Conservation (phyloP, 2,113 vertebrate species). For the Halcyon malimbica region DNA sequence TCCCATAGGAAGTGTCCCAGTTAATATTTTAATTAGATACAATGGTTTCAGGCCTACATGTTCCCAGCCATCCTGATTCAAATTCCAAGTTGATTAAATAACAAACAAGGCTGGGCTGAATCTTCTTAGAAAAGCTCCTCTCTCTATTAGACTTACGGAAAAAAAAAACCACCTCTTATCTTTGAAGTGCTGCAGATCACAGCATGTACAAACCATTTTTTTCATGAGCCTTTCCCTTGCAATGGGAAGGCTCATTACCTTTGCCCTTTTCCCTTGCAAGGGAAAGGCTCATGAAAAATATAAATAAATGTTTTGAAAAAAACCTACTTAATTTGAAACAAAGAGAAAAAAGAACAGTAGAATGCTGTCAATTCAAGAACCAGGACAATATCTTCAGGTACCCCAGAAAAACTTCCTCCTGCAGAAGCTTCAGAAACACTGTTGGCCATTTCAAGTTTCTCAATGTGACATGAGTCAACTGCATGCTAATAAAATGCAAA, state of each 20-base stretch:
- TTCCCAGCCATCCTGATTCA: background rate
- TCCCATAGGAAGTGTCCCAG: background rate
- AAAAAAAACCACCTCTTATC: background rate
- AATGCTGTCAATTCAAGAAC: background rate
- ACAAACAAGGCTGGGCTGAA: background rate
- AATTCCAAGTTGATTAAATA: background rate
- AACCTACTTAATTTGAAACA: background rate
- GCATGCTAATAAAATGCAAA: background rate
- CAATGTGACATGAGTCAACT: background rate
- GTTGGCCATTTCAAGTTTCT: background rate
- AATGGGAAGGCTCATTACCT: too few relatives aligned
- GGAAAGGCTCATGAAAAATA: background rate
- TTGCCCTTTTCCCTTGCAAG: background rate
- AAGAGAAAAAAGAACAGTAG: background rate
- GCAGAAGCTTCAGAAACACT: background rate
- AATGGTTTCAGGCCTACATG: background rate
- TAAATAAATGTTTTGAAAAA: background rate
- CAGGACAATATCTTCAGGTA: background rate
- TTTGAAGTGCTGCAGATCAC: background rate
- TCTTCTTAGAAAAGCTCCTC: background rate
- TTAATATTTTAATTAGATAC: constrained; percentile 23
- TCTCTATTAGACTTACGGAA: background rate
- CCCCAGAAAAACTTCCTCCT: background rate
- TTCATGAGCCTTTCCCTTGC: too few relatives aligned
- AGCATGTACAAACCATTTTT: background rate